A percentile compares a stretch with the other conserved stretches of the same genome.
phyloP scores from a whole-genome alignment of 2,113 vertebrate species.

The Damaliscus lunatus region DNA sequence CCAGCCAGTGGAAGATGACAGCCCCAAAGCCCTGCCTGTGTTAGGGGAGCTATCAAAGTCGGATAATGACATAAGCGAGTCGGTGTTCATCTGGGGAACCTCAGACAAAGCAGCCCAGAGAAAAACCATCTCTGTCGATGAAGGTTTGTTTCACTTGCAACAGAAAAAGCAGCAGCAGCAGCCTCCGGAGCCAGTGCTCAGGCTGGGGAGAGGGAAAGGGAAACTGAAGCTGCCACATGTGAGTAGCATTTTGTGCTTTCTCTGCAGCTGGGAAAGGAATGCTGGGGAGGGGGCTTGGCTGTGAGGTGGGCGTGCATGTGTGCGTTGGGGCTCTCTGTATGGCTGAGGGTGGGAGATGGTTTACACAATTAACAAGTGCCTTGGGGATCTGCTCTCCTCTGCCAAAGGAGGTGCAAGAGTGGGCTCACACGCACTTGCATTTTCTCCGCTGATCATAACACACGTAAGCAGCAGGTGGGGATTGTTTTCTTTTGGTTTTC shows the following conservation, averaged over 20 bases:
- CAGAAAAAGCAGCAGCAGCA: slow-evolving; percentile 51
- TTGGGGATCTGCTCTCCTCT: slow-evolving; percentile 4
- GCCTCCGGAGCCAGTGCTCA: slow-evolving; percentile 73
- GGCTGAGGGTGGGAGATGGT: neutral
- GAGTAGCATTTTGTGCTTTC: slow-evolving; percentile 79
- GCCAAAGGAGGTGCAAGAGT: slow-evolving; percentile 24
- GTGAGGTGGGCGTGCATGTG: neutral
- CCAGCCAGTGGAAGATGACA: slow-evolving; percentile 83
- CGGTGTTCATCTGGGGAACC: slow-evolving; percentile 70
- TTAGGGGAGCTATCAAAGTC: slow-evolving; percentile 78
- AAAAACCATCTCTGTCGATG: slow-evolving; percentile 84
- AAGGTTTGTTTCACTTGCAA: slow-evolving; percentile 79
- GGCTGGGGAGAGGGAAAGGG: slow-evolving; percentile 78
- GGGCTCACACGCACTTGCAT: slow-evolving; percentile 12
- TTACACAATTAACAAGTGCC: slow-evolving; percentile 49
- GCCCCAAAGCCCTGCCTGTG: slow-evolving; percentile 76
- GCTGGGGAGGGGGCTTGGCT: slow-evolving; percentile 49
- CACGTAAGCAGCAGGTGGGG: slow-evolving; percentile 43
- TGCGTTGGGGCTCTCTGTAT: neutral
- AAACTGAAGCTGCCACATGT: slow-evolving; percentile 83
- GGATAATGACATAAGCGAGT: slow-evolving; percentile 66
- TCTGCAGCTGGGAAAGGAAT: slow-evolving; percentile 15
- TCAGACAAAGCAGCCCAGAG: slow-evolving; percentile 81
- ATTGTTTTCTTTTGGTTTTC: slow-evolving; percentile 16
- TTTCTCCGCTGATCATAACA: neutral